Evolutionary conservation across 2,888 invertebrate species (phyloP).

Genomic region (Apotomis betuletana): DNA sequence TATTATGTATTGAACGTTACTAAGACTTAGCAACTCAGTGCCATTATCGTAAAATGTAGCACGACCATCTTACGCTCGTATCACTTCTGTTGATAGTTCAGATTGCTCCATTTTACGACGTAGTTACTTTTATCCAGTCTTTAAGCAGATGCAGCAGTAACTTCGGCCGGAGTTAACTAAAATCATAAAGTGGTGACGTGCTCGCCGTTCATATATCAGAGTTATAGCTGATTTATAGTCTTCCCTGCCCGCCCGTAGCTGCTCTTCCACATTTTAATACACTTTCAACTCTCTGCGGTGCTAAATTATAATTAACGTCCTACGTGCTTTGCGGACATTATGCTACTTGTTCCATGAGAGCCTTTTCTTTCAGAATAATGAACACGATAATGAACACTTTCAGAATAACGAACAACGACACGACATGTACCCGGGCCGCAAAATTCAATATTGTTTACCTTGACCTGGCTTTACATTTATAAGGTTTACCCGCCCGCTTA

Average conservation of each 20-base stretch:
- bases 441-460: slow-evolving; percentile 37
- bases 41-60: background rate
- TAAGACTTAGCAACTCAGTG: background rate
- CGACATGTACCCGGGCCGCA: slow-evolving; percentile 13
- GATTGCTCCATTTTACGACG: slow-evolving; percentile 30
- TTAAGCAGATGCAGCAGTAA: slow-evolving; percentile 32
- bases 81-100: slow-evolving; percentile 11
- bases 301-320: slow-evolving; percentile 49
- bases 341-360: slow-evolving; percentile 31
- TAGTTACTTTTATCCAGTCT: slow-evolving; percentile 36
- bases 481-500: slow-evolving; percentile 35
- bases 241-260: slow-evolving; percentile 43
- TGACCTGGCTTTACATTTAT: slow-evolving; percentile 40
- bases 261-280: slow-evolving; percentile 53
- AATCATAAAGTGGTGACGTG: slow-evolving; percentile 53
- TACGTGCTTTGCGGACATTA: slow-evolving; percentile 41
- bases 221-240: slow-evolving; percentile 52
- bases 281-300: slow-evolving; percentile 41
- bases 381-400: too few species aligned
- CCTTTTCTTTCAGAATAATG: slow-evolving; percentile 24
- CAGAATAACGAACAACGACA: slow-evolving; percentile 21
- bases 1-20: background rate
- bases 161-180: slow-evolving; percentile 42
- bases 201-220: slow-evolving; percentile 49
- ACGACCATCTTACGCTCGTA: background rate